phyloP scores from a whole-genome alignment of 2,113 vertebrate genomes.

The Tonatia bakeri region DNA sequence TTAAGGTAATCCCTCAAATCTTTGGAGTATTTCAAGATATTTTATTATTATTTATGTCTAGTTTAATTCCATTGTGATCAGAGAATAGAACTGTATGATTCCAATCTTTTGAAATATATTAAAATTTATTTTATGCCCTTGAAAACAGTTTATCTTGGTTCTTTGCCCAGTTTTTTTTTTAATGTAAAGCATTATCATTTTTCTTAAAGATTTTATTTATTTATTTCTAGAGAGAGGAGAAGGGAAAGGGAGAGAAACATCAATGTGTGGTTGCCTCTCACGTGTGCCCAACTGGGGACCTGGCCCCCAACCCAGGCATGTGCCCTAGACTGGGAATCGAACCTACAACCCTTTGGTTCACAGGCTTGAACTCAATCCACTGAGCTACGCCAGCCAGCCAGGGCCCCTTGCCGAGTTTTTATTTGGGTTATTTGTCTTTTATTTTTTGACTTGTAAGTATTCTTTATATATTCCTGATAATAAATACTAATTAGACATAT shows the following conservation, averaged over 20 bases:
- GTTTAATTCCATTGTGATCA: not conserved
- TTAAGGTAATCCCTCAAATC: not conserved
- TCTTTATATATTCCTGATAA: conserved; percentile 7
- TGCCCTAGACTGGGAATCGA: too few species aligned
- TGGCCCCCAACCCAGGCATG: too few species aligned
- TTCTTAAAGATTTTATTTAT: too few species aligned
- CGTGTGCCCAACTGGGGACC: too few species aligned
- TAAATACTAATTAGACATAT: not conserved
- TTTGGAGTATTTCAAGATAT: not conserved
- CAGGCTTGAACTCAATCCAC: too few species aligned
- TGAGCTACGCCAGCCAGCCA: too few species aligned
- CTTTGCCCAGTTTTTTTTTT: not conserved
- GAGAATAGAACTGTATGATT: not conserved
- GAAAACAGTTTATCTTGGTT: not conserved
- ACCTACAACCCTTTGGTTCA: too few species aligned
- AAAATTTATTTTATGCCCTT: not conserved
- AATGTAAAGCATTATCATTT: too few species aligned
- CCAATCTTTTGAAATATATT: not conserved
- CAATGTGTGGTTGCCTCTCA: too few species aligned
- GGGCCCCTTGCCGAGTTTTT: not conserved
- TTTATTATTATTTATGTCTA: not conserved
- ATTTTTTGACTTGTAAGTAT: not conserved
- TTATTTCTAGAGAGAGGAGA: too few species aligned
- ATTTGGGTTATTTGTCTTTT: not conserved
- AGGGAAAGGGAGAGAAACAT: too few species aligned